These are phyloP conservation scores for Aquatica leii DNA, from an alignment of 2,888 invertebrate species.

Conservation along the genomic window DNA sequence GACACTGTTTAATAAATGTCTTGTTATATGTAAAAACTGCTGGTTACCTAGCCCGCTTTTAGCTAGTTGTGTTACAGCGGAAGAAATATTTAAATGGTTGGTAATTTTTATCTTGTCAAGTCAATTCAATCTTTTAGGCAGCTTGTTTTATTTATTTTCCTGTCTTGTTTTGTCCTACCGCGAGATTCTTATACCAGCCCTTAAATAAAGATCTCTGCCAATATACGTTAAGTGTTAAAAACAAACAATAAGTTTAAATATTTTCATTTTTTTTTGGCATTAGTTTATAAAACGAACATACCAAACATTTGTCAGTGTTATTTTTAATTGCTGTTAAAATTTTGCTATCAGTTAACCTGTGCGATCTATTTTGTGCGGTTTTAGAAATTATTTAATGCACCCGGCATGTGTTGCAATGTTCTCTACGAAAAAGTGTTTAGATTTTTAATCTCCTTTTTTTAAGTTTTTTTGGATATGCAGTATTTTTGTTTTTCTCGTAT, in stretches of 20 bases:
- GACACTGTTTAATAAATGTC: constrained; percentile 2
- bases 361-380: no score
- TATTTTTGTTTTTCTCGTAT: no score
- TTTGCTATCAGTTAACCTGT: no score
- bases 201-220: constrained; percentile 16
- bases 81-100: constrained; percentile 16
- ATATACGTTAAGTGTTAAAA: constrained; percentile 17
- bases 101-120: constrained; percentile 5
- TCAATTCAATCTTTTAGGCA: background rate
- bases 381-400: no score
- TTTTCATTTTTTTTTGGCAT: background rate
- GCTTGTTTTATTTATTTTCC: constrained; percentile 13
- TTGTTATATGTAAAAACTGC: constrained; percentile 16
- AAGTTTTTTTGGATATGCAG: no score
- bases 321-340: no score
- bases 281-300: no score
- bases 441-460: no score
- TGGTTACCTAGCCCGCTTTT: constrained; percentile 18
- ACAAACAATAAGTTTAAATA: constrained; percentile 12
- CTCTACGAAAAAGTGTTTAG: no score
- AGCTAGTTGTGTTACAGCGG: constrained; percentile 14
- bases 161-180: constrained; percentile 13
- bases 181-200: constrained; percentile 18
- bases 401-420: no score
- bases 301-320: no score